Conservation (phyloP, 2,797 vertebrate species). For the Limnodromus scolopaceus region DNA sequence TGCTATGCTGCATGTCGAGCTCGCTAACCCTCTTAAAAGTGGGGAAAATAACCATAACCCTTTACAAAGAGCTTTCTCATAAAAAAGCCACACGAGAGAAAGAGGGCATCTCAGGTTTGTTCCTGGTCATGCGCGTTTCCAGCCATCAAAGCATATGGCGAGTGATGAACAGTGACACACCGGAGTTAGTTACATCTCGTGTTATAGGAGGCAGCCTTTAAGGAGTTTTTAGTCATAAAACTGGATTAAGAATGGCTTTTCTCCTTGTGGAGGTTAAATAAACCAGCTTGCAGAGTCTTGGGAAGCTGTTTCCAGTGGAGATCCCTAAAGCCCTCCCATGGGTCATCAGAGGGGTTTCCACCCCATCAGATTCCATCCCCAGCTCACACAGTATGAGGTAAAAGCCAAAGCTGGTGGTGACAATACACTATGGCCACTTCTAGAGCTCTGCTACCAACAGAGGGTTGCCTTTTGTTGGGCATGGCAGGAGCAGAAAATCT, state of each 20-base stretch:
- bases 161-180: background rate
- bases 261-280: background rate
- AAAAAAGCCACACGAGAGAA: background rate
- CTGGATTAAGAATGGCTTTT: background rate
- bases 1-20: background rate
- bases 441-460: background rate
- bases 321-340: background rate
- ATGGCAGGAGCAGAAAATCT: background rate
- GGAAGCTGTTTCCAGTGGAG: background rate
- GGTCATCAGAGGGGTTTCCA: background rate
- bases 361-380: background rate
- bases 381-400: background rate
- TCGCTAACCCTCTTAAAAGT: background rate
- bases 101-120: background rate
- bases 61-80: background rate
- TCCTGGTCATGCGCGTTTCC: accelerated
- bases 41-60: background rate
- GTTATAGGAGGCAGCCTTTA: background rate
- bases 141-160: background rate
- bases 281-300: background rate
- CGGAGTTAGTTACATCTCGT: accelerated
- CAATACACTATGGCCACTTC: accelerated
- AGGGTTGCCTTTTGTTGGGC: background rate
- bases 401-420: background rate
- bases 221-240: background rate